Evolutionary conservation across 2,113 vertebrate genomes (phyloP), one percentile per base, ranked within the genome.

Genomic region (Gymnorhina tibicen): DNA sequence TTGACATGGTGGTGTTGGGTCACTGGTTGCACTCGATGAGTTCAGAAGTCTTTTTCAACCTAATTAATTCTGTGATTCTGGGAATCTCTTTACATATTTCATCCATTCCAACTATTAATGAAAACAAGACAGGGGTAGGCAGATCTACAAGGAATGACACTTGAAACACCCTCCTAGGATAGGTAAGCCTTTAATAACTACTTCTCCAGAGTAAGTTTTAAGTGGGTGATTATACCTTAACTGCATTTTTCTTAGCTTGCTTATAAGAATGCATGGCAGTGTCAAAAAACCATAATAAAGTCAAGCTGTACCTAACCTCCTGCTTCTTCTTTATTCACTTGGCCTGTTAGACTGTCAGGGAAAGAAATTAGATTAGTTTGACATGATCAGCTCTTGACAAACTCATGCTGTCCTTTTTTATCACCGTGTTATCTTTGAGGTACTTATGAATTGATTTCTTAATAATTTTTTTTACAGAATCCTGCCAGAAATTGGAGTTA

Each of bases 301-400:
- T 62, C 55, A 77, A 93, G 27, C 21, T 80, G 50, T 80, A 93
- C 13, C 6, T 78, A 74, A 56, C 21, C 46, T 47, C 27, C 55
- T 27, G 5, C 18, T 82, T 37, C 23, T 67, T 47, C 60, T 80
- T 85, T 88, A 92, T 88, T 87, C 85, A 73, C 13, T 73, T 50
- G 55, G 32, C 33, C 83, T 73, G 47, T 92, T 92, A 93, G 39
- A 15, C 56, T 95, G 72, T 89, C 91, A 81, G 32, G 75, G 49
- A 84, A 93, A 83, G 35, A 92, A 95, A 94, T 90, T 69, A 76
- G 16, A 80, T 93, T 88, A 92, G 55, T 69, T 86, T 90, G 91
- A 92, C 59, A 42, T 91, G 91, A 93, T 93, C 83, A 67, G 55
- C 62, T 96, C 55, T 81, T 94, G 55, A 97, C 68, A 93, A 92